Conservation (phyloP, 2,113 vertebrate species). For the Halcyon senegalensis region DNA sequence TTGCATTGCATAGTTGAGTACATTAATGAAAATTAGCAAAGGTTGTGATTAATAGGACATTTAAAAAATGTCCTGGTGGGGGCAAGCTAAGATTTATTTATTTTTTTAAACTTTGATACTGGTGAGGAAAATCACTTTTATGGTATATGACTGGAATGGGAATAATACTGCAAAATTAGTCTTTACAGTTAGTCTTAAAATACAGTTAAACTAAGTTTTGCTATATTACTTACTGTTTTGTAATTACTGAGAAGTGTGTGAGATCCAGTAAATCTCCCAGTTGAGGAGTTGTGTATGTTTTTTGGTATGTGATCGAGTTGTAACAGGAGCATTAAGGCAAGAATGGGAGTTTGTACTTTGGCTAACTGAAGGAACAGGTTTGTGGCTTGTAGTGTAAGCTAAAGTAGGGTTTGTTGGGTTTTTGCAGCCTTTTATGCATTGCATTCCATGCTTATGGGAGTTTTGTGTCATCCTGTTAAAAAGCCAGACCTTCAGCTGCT, state of each 20-base stretch:
- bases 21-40: not conserved
- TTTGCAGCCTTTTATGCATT: not conserved
- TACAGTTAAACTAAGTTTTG: not conserved
- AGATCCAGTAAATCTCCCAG: not conserved
- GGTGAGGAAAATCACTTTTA: not conserved
- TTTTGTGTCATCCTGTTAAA: not conserved
- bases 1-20: not conserved
- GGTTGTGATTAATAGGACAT: not conserved
- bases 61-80: not conserved
- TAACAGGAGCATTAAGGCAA: not conserved
- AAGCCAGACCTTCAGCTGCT: slow-evolving; percentile 21
- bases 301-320: not conserved
- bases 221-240: not conserved
- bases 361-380: not conserved
- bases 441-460: not conserved
- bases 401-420: not conserved
- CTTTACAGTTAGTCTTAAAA: not conserved
- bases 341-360: not conserved
- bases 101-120: not conserved
- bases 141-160: not conserved
- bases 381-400: not conserved
- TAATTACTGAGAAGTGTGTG: not conserved
- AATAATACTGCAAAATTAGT: not conserved
- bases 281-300: not conserved
- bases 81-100: not conserved